Evolutionary conservation across 1,140 invertebrate genomes (phyloP).

Genomic region (Oppia nitens): DNA sequence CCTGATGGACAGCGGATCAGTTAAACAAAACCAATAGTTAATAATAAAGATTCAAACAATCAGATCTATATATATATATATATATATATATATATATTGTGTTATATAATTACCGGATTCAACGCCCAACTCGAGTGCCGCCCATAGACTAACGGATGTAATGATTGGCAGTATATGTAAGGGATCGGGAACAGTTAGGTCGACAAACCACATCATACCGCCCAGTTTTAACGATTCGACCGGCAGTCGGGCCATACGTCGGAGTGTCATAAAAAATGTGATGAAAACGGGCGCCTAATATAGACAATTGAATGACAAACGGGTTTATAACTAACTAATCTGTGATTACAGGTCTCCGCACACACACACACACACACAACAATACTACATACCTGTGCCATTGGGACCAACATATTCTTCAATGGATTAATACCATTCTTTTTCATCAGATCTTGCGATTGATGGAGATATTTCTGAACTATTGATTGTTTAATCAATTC

Average conservation of each 20-base stretch:
- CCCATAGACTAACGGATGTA: slow-evolving; percentile 55
- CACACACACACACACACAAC: slow-evolving; percentile 19
- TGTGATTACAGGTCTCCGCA: no score
- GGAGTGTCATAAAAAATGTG: slow-evolving; percentile 68
- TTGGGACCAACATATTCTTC: slow-evolving; percentile 57
- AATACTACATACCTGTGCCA: slow-evolving; percentile 45
- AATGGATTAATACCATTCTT: slow-evolving; percentile 59
- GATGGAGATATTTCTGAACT: slow-evolving; percentile 48
- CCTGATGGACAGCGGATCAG: not conserved
- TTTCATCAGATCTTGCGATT: slow-evolving; percentile 61
- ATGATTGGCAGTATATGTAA: slow-evolving; percentile 70
- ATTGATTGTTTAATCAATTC: no score
- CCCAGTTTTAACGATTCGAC: slow-evolving; percentile 70
- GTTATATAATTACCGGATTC: slow-evolving; percentile 7
- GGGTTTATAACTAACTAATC: no score
- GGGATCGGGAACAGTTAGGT: slow-evolving; percentile 77
- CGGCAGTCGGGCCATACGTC: slow-evolving; percentile 64
- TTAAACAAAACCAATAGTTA: not conserved
- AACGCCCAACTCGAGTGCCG: slow-evolving; percentile 52
- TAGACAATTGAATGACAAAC: slow-evolving; percentile 19
- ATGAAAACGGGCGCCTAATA: slow-evolving; percentile 65
- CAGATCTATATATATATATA: slow-evolving; percentile 13
- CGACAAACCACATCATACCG: slow-evolving; percentile 80
- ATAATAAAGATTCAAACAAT: slow-evolving; percentile 22
- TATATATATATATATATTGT: not conserved